Conservation (phyloP, 2,113 vertebrate species). For the Carassius carassius region DNA sequence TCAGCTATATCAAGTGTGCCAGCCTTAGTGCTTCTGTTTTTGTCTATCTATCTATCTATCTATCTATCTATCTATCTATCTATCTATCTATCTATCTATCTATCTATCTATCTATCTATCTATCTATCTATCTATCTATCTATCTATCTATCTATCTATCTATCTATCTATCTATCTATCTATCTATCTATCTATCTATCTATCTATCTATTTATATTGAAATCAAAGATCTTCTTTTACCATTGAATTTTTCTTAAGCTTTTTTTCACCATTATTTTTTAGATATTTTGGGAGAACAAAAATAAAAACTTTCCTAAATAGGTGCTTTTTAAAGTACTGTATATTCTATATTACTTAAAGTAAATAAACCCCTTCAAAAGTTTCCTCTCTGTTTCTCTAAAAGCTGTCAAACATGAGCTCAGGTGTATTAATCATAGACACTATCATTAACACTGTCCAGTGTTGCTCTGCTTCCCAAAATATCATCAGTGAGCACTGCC, state of each 20-base stretch:
- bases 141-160: too few species aligned
- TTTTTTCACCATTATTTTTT: neutral
- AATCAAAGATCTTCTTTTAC: too few species aligned
- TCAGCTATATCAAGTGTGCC: neutral
- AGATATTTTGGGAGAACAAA: neutral
- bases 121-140: too few species aligned
- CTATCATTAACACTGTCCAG: conserved; percentile 9
- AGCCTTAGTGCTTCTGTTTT: conserved; percentile 1
- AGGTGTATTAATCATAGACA: conserved; percentile 8
- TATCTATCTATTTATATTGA: too few species aligned
- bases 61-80: too few species aligned
- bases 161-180: too few species aligned
- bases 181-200: too few species aligned
- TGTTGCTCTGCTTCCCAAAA: conserved; percentile 9
- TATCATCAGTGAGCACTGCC: neutral
- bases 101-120: too few species aligned
- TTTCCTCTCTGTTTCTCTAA: neutral
- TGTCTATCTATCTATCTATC: neutral
- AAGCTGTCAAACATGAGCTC: neutral
- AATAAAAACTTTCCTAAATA: neutral
- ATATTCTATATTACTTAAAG: neutral
- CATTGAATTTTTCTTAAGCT: neutral
- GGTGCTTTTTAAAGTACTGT: neutral
- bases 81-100: too few species aligned
- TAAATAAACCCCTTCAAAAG: neutral